Percentiles rank a stretch among this genome's conserved stretches.
These are phyloP conservation scores for Drosophila kanekoi DNA, from an alignment of 2,888 invertebrate genomes.

Conservation along the genomic window DNA sequence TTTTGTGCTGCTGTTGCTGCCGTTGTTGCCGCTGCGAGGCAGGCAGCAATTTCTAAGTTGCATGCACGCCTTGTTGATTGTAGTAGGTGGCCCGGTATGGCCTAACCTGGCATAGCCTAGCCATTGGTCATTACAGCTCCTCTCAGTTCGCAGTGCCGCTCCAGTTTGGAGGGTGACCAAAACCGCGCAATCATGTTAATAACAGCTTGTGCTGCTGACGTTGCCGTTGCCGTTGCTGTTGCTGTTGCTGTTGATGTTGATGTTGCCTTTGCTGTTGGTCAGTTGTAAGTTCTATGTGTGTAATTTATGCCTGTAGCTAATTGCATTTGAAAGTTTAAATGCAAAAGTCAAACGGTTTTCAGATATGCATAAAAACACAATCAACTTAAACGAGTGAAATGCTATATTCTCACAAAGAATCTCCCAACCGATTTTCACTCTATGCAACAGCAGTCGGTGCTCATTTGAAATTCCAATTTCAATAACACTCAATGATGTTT, in stretches of 20 bases:
- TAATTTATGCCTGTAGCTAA: conserved; percentile 76
- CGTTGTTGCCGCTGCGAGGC: conserved; percentile 60
- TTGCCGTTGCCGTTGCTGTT: conserved; percentile 37
- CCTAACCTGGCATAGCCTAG: conserved; percentile 21
- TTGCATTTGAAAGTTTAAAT: conserved; percentile 79
- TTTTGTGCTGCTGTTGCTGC: conserved; percentile 60
- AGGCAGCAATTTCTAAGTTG: conserved; percentile 79
- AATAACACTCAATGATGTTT: conserved; percentile 79
- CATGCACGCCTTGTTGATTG: conserved; percentile 82
- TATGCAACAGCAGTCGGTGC: conserved; percentile 29
- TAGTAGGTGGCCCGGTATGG: conserved; percentile 66
- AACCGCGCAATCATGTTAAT: conserved; percentile 75
- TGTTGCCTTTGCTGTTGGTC: conserved; percentile 56
- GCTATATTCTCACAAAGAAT: conserved; percentile 53
- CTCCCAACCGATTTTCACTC: conserved; percentile 25
- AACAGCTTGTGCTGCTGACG: conserved; percentile 62
- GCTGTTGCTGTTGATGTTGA: conserved; percentile 41
- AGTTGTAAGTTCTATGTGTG: conserved; percentile 63
- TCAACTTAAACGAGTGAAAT: conserved; percentile 53
- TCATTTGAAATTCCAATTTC: conserved; percentile 80
- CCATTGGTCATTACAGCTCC: conserved; percentile 48
- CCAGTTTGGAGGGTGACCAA: conserved; percentile 61
- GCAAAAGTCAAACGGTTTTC: conserved; percentile 79
- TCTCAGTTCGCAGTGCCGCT: conserved; percentile 24
- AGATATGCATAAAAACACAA: conserved; percentile 74